Evolutionary conservation across 2,888 invertebrate species (phyloP).

Genomic region (Bellardia pandia): DNA sequence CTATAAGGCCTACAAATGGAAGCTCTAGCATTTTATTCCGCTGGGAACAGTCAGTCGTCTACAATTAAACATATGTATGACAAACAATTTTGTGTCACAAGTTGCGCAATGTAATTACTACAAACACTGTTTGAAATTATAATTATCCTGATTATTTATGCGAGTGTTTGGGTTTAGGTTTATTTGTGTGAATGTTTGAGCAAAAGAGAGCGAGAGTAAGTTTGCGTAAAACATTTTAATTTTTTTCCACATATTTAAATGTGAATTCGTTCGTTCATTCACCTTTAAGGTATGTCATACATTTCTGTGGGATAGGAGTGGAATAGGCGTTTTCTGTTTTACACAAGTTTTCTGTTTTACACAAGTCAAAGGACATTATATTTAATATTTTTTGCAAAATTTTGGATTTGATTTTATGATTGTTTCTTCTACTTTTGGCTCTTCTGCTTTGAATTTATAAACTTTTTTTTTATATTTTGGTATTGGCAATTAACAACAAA

Average conservation of each 20-base stretch:
- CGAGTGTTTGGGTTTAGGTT: background rate
- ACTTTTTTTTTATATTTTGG: background rate
- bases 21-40: no score
- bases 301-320: background rate
- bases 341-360: background rate
- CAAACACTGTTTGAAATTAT: slow-evolving; percentile 44
- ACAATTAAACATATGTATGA: slow-evolving; percentile 31
- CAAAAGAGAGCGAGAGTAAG: slow-evolving; percentile 30
- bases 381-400: slow-evolving; percentile 10
- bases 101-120: slow-evolving; percentile 58
- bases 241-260: slow-evolving; percentile 38
- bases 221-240: background rate
- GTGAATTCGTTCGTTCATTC: slow-evolving; percentile 50
- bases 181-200: background rate
- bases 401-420: slow-evolving; percentile 3
- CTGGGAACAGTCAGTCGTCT: background rate
- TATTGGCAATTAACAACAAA: slow-evolving; percentile 30
- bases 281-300: slow-evolving; percentile 32
- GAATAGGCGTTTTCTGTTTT: background rate
- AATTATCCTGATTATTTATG: slow-evolving; percentile 49
- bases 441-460: background rate
- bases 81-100: slow-evolving; percentile 64
- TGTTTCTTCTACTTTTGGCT: background rate
- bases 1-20: no score
- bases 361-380: slow-evolving; percentile 18